These are phyloP conservation scores for Sakesphorus luctuosus DNA, from an alignment of 2,113 vertebrate genomes.

Conservation along the genomic window DNA sequence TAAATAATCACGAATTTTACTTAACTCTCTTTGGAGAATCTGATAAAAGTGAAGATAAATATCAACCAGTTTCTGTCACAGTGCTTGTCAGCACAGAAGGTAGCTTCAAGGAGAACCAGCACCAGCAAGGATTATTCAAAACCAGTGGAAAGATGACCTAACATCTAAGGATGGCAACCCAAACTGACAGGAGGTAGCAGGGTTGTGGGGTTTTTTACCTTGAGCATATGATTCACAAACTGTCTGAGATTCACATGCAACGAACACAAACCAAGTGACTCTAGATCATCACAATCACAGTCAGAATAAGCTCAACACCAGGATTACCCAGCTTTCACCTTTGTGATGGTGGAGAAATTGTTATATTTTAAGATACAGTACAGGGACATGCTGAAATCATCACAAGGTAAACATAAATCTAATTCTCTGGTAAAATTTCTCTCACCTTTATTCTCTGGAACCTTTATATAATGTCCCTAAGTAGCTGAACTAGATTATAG, in stretches of 20 bases:
- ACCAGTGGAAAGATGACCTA: background rate
- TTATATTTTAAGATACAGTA: background rate
- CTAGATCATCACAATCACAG: background rate
- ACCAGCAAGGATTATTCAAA: background rate
- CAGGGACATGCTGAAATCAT: background rate
- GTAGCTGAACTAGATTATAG: background rate
- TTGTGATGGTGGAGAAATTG: background rate
- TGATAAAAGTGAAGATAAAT: background rate
- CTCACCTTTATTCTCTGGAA: background rate
- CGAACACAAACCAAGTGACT: background rate
- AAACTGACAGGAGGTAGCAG: background rate
- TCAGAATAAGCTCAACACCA: background rate
- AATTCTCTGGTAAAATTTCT: background rate
- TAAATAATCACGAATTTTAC: background rate
- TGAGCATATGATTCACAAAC: background rate
- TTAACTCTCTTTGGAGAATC: background rate
- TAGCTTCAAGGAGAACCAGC: background rate
- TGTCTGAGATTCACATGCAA: background rate
- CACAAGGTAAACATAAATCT: background rate
- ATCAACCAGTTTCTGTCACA: background rate
- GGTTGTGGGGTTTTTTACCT: background rate
- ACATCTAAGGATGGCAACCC: background rate
- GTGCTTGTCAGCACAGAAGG: background rate
- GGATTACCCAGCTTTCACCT: background rate
- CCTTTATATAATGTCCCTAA: background rate